A percentile compares a stretch with the other conserved stretches of the same genome.
Evolutionary conservation across 2,113 vertebrate genomes (phyloP).

Genomic region (Ceuthmochares aereus): DNA sequence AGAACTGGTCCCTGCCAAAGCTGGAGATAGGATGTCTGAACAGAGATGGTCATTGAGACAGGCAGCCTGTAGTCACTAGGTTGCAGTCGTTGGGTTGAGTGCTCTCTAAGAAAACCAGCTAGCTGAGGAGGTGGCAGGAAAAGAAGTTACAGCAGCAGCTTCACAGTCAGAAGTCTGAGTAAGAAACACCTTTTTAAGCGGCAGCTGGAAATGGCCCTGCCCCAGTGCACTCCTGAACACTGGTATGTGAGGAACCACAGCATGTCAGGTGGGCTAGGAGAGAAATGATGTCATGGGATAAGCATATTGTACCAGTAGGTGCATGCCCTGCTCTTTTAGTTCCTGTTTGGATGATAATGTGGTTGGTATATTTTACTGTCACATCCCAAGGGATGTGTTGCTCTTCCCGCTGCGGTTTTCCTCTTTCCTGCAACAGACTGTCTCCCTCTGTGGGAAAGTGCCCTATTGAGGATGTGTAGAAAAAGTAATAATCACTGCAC

Average conservation of each 20-base stretch:
- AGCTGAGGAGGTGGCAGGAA: neutral
- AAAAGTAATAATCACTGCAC: neutral
- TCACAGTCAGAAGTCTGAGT: neutral
- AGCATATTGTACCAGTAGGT: neutral
- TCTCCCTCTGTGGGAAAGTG: neutral
- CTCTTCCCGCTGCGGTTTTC: neutral
- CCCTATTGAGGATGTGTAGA: neutral
- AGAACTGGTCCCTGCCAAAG: neutral
- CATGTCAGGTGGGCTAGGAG: neutral
- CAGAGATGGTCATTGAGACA: neutral
- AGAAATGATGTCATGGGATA: neutral
- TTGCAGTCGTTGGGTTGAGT: neutral
- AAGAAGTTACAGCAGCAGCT: neutral
- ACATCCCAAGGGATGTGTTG: rapidly evolving
- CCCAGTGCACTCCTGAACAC: neutral
- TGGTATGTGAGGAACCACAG: neutral
- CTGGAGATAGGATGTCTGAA: neutral
- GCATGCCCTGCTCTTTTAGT: neutral
- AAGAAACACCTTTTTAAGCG: neutral
- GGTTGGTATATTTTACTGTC: neutral
- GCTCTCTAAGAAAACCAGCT: neutral
- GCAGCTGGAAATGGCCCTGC: neutral
- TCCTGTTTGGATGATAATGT: neutral
- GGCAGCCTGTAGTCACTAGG: neutral
- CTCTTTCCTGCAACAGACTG: neutral